Evolutionary conservation across 2,113 vertebrate species (phyloP).

Genomic region (Raja brachyura): DNA sequence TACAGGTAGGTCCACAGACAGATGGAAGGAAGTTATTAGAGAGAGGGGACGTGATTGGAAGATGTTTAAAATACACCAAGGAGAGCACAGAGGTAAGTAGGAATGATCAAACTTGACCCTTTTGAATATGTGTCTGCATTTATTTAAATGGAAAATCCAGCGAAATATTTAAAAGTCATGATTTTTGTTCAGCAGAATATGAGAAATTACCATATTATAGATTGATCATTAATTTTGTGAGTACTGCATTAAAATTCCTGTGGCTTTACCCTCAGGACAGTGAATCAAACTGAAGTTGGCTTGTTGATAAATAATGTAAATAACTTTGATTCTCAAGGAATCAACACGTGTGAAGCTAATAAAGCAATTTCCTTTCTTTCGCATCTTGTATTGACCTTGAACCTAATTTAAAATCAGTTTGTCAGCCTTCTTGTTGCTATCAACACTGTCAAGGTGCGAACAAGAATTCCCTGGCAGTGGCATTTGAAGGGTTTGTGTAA

Average conservation of each 20-base stretch:
- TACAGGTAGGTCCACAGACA: no score
- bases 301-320: not conserved
- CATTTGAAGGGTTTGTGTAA: not conserved
- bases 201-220: no score
- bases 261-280: not conserved
- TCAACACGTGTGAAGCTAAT: not conserved
- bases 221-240: not conserved
- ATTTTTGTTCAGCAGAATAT: no score
- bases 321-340: not conserved
- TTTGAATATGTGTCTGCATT: not conserved
- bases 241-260: not conserved
- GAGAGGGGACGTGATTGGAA: not conserved
- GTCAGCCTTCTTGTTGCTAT: no score
- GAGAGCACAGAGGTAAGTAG: no score
- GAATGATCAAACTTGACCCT: not conserved
- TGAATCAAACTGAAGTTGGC: not conserved
- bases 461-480: not conserved
- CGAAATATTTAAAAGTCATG: no score
- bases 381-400: not conserved
- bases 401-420: not conserved
- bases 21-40: not conserved
- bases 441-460: not conserved
- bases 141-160: not conserved
- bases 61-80: no score
- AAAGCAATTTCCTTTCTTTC: conserved; percentile 7